These are phyloP conservation scores for Novumbra hubbsi DNA, from an alignment of 2,797 vertebrate genomes.

Conservation along the genomic window DNA sequence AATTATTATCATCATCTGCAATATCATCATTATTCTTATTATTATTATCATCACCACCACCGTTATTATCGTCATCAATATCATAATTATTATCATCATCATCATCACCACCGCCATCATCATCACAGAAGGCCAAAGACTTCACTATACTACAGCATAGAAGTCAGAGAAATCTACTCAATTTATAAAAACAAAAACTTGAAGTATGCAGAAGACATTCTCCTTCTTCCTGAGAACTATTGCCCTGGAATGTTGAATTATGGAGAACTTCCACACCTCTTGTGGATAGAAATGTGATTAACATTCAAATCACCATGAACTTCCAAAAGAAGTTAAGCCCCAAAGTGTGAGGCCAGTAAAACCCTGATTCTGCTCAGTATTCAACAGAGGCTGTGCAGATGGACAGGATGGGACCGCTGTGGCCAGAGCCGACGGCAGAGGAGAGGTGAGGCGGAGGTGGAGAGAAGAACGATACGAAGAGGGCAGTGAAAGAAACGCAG, in stretches of 20 bases:
- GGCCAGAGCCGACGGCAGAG: conserved; percentile 12
- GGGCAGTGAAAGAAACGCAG: neutral
- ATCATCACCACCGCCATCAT: too few species aligned
- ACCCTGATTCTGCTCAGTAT: conserved; percentile 25
- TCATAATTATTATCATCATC: too few species aligned
- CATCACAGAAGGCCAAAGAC: too few species aligned
- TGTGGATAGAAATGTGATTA: conserved; percentile 46
- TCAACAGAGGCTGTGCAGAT: neutral
- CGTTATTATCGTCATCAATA: too few species aligned
- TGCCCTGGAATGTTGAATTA: conserved; percentile 6
- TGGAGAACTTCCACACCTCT: conserved; percentile 22
- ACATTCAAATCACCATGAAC: conserved; percentile 51
- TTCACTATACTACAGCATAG: too few species aligned
- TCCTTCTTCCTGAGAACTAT: neutral
- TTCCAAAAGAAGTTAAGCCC: conserved; percentile 39
- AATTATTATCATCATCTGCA: too few species aligned
- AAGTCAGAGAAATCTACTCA: too few species aligned
- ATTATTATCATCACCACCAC: too few species aligned
- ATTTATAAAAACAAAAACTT: too few species aligned
- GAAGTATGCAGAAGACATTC: too few species aligned
- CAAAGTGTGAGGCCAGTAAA: conserved; percentile 37
- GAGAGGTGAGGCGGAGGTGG: conserved; percentile 27
- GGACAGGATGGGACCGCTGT: neutral
- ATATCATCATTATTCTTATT: too few species aligned
- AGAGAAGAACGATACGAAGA: conserved; percentile 6